Evolutionary conservation across 2,797 vertebrate genomes (phyloP), one percentile per base, ranked within the genome.

Genomic region (Propithecus deckenii): DNA sequence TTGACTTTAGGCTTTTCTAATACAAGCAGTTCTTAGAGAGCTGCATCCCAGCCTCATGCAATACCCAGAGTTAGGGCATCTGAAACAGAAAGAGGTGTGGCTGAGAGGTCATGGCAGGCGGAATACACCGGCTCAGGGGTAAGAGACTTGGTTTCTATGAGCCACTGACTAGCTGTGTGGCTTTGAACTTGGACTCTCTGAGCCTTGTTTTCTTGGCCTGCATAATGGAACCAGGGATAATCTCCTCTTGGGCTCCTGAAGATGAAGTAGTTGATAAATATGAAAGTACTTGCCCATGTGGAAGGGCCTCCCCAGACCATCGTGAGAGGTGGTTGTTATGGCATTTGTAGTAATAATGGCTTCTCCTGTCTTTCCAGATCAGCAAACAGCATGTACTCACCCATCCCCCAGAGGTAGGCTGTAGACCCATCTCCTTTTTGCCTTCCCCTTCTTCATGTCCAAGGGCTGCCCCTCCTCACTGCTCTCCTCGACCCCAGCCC

Each of bases 321-420:
- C 0, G 2, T 48, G 74, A 35, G 72, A 43, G 43, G 41, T 23
- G 38, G 28, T 59, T 41, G 12, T 69, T 11, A 9, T 2, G n/a
- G 48, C 41, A 23, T 67, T 67, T 65, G 59, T 65, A 46, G 35
- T 61, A 69, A 84, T 38, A 57, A 43, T 11, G 55, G 35, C 14
- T 48, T 75, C 79, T 96, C 65, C 55, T 96, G 23, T 92, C 93
- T 90, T 89, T 94, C 11, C 83, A 98, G 97, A 55, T 89, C 95
- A 14, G 30, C 43, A 81, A 59, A 15, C 95, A 94, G 9, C 89
- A 98, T 98, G 97, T 97, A 96, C 59, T 89, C 97, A 2, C 32
- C 95, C 59, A 92, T 95, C 69, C 79, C 96, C 48, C 96, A 89
- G 86, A 97, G 97, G 97, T 98, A 97, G 55, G 97, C 52, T 55